Evolutionary conservation across 2,888 invertebrate species (phyloP).

Genomic region (Tetrapedia diversipes): DNA sequence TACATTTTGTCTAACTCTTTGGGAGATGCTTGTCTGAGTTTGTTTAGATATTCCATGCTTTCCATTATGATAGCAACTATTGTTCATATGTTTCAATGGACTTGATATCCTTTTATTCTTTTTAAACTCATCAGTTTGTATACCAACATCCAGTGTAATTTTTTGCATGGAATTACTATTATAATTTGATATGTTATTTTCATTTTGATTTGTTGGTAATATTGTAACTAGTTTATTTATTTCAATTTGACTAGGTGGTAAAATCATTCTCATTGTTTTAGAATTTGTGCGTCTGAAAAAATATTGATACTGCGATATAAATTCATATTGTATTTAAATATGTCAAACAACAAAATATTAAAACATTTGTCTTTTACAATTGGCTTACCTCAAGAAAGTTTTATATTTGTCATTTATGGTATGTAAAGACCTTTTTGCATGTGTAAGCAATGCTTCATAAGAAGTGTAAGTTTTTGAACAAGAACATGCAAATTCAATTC

Average conservation of each 20-base stretch:
- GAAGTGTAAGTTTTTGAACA: constrained; percentile 79
- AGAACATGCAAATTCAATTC: constrained; percentile 78
- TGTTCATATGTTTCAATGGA: constrained; percentile 63
- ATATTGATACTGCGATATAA: constrained; percentile 19
- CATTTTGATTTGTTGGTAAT: constrained; percentile 61
- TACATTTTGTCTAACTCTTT: constrained; percentile 69
- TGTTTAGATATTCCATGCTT: constrained; percentile 75
- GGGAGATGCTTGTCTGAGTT: constrained; percentile 76
- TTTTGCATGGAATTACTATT: constrained; percentile 23
- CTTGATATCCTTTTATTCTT: constrained; percentile 64
- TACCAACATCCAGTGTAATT: constrained; percentile 70
- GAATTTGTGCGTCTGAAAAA: constrained; percentile 61
- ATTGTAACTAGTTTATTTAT: constrained; percentile 70
- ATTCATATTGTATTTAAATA: constrained; percentile 22
- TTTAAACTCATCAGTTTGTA: constrained; percentile 78
- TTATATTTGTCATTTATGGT: constrained; percentile 78
- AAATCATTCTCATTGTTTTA: constrained; percentile 52
- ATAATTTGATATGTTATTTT: constrained; percentile 22
- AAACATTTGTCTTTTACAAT: constrained; percentile 18
- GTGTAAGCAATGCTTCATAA: constrained; percentile 82
- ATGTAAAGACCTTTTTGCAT: constrained; percentile 79
- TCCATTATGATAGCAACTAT: constrained; percentile 27
- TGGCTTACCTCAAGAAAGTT: constrained; percentile 70
- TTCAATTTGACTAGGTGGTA: constrained; percentile 39
- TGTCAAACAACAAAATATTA: constrained; percentile 16